Conservation (phyloP, 2,797 vertebrate species). For the Thamnophis elegans region DNA sequence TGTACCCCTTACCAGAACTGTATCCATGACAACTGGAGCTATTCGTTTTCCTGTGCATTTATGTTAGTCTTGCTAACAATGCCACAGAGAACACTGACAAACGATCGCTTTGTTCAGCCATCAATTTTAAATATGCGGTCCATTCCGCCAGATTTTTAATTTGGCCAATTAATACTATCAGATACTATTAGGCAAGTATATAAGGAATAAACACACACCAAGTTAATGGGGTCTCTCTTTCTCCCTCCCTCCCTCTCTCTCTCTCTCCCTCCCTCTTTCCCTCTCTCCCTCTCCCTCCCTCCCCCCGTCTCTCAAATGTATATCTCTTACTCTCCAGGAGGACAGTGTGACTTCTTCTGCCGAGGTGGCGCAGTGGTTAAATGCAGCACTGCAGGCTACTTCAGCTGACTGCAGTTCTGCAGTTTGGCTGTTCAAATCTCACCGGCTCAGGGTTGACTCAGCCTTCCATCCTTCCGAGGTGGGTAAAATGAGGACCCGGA, state of each 20-base stretch:
- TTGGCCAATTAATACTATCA: constrained; percentile 59
- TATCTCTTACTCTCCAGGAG: not conserved
- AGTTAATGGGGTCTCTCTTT: not conserved
- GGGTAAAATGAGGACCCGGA: no score
- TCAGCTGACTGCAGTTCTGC: no score
- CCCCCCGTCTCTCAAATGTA: not conserved
- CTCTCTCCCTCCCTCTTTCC: no score
- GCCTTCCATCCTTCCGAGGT: no score
- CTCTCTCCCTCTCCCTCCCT: no score
- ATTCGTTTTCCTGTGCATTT: constrained; percentile 69
- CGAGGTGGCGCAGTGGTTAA: no score
- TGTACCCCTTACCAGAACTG: constrained; percentile 57
- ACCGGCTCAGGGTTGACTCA: no score
- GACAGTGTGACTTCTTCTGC: not conserved
- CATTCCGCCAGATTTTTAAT: constrained; percentile 75
- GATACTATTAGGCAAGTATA: not conserved
- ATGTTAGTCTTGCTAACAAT: constrained; percentile 70
- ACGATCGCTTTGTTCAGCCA: constrained; percentile 70
- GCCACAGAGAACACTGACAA: constrained; percentile 72
- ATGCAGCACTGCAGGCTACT: no score
- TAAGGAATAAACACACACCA: not conserved
- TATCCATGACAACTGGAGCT: constrained; percentile 73
- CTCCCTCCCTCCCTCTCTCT: no score
- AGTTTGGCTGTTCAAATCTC: no score
- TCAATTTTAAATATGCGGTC: constrained; percentile 71